A percentile compares a stretch with the other conserved stretches of the same genome.
phyloP scores from a whole-genome alignment of 2,797 vertebrate species.

The Danionella dracula region DNA sequence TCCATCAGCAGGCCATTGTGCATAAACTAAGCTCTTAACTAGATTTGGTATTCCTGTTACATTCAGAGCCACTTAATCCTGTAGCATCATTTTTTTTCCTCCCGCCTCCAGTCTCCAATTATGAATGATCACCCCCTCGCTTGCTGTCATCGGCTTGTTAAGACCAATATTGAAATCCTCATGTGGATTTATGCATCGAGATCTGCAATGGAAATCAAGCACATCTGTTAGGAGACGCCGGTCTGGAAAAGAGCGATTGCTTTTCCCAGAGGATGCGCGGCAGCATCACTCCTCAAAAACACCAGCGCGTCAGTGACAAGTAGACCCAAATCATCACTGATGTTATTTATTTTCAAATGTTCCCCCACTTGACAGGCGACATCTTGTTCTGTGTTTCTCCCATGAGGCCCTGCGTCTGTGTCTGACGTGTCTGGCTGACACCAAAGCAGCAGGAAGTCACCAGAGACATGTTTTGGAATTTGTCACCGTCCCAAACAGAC shows the following conservation, averaged over 20 bases:
- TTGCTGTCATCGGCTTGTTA: slow-evolving; percentile 56
- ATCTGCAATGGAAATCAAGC: slow-evolving; percentile 66
- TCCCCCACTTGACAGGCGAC: slow-evolving; percentile 74
- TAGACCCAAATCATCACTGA: slow-evolving; percentile 79
- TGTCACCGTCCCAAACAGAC: slow-evolving; percentile 68
- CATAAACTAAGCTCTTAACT: slow-evolving; percentile 34
- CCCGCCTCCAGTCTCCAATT: slow-evolving; percentile 33
- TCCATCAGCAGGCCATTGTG: slow-evolving; percentile 36
- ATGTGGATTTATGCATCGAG: slow-evolving; percentile 56
- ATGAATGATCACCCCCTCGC: slow-evolving; percentile 53
- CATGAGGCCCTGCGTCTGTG: slow-evolving; percentile 61
- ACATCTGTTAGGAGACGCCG: slow-evolving; percentile 57
- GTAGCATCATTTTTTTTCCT: not conserved
- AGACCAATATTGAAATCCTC: slow-evolving; percentile 57
- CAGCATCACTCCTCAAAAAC: slow-evolving; percentile 70
- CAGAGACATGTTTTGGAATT: slow-evolving; percentile 73
- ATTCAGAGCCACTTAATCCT: slow-evolving; percentile 27
- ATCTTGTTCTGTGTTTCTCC: slow-evolving; percentile 74
- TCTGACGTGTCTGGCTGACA: slow-evolving; percentile 70
- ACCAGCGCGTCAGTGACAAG: slow-evolving; percentile 68
- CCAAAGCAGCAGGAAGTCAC: slow-evolving; percentile 67
- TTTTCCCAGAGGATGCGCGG: slow-evolving; percentile 61
- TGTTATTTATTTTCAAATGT: slow-evolving; percentile 81
- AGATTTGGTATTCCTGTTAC: slow-evolving; percentile 26
- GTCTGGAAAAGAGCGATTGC: slow-evolving; percentile 56